Conservation (phyloP, 1,140 invertebrate species). For the Magallana ariakensis region DNA sequence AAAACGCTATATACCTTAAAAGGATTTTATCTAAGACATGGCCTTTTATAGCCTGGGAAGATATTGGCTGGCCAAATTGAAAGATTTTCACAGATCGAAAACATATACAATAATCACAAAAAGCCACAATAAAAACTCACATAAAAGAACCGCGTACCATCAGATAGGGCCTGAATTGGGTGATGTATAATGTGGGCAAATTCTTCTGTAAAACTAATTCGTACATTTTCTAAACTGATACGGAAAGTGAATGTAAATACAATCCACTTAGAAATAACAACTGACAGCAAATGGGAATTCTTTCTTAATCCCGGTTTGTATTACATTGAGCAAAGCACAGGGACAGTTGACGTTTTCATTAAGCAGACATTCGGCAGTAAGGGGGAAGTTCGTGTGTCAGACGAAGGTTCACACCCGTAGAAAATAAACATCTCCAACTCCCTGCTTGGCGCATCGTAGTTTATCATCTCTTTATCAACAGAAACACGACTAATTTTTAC, state of each 20-base stretch:
- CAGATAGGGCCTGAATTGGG: background rate
- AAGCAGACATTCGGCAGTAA: conserved; percentile 21
- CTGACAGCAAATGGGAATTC: conserved; percentile 22
- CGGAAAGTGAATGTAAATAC: conserved; percentile 24
- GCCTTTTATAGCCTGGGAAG: conserved; percentile 12
- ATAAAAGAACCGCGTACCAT: background rate
- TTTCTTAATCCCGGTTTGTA: conserved; percentile 5
- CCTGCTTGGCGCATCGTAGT: background rate
- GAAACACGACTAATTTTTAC: conserved; percentile 16
- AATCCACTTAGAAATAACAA: conserved; percentile 37
- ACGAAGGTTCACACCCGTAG: conserved; percentile 11
- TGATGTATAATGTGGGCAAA: background rate
- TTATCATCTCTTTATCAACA: conserved; percentile 10
- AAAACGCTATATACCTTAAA: background rate
- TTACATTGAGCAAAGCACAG: background rate
- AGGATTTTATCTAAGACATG: background rate
- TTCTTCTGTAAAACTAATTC: background rate
- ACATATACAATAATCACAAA: background rate
- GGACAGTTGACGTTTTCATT: conserved; percentile 14
- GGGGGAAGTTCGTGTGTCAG: conserved; percentile 14
- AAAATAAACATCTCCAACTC: background rate
- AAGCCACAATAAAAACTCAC: conserved; percentile 4
- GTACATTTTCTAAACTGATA: conserved; percentile 17
- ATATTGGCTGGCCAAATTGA: conserved; percentile 26
- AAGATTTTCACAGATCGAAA: background rate